Evolutionary conservation across 2,113 vertebrate genomes (phyloP).

Genomic region (Psophia crepitans): DNA sequence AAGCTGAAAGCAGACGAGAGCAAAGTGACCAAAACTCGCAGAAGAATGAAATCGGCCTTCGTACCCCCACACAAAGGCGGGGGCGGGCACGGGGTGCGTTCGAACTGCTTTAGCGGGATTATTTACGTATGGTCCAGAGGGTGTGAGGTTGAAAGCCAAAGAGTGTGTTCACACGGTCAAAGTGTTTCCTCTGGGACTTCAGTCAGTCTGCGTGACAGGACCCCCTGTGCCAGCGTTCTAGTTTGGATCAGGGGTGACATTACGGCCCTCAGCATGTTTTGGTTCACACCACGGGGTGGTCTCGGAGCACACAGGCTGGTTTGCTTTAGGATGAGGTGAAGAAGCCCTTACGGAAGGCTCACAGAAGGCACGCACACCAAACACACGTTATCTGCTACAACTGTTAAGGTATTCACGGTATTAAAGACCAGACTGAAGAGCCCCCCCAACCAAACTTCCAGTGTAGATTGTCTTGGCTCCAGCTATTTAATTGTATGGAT

Average conservation of each 20-base stretch:
- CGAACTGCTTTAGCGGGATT: fast-evolving
- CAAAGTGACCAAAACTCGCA: not conserved
- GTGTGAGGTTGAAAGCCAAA: not conserved
- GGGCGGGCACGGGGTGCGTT: not conserved
- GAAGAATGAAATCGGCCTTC: fast-evolving
- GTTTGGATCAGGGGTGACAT: not conserved
- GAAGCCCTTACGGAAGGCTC: not conserved
- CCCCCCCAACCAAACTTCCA: not conserved
- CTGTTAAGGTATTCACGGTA: not conserved
- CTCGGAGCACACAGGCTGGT: not conserved
- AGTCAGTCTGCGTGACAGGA: not conserved
- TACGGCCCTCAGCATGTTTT: not conserved
- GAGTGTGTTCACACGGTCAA: not conserved
- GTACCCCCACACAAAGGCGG: fast-evolving
- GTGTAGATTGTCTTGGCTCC: not conserved
- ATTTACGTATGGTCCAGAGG: fast-evolving
- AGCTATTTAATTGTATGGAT: not conserved
- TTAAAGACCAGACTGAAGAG: not conserved
- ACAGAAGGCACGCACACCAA: not conserved
- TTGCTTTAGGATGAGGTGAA: not conserved
- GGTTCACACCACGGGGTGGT: not conserved
- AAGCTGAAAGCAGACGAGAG: not conserved
- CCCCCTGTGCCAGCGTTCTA: not conserved
- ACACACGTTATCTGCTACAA: not conserved
- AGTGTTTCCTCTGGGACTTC: not conserved